Base-by-base conservation (phyloP, 2,888 invertebrate genomes). In the Dioctria rufipes region DNA sequence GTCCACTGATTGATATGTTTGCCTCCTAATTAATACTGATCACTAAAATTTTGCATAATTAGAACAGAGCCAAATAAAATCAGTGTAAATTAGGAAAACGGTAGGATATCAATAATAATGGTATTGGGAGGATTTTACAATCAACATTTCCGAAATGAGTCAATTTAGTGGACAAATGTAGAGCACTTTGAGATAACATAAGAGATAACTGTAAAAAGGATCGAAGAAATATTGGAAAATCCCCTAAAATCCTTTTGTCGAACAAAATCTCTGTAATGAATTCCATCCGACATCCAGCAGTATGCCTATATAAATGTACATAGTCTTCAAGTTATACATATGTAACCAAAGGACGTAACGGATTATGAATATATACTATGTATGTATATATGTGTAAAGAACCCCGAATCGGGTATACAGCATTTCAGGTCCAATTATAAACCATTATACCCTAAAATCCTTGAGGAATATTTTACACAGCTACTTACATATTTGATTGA, bases 251-350 rank as follows among this genome's bases (percentile, higher is more conserved):
- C 54, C 80, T 42, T 73, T 60, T 49, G 37, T 25, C 39, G 42
- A 25, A 25, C 25, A 2, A 73, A 65, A 80, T 71, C 75, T 75
- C 61, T 39, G 37, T 80, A 80, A 80, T 80, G 80, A 80, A 80
- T 80, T 80, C 80, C 63, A 65, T 65, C 80, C 65, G 49, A 73
- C 75, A 66, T 75, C 25, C 73, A 63, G 37, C 25, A 80, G 65
- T 51, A 51, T 80, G 40, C 73, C 13, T 43, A 39, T 25, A 25
- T 25, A 25, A 13, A 46, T 51, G 42, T 78, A 37, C 49, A 49
- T 51, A 71, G 42, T 43, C 43, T 75, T 25, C 9, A 13, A 60
- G 58, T 60, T 60, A 75, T 2, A 25, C 25, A 25, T 25, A 25
- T 25, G 25, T 25, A 25, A 25, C 58, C 60, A 75, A 75, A 75